phyloP scores from a whole-genome alignment of 1,140 invertebrate species.

The Pseudomyrmex dendroicus region DNA sequence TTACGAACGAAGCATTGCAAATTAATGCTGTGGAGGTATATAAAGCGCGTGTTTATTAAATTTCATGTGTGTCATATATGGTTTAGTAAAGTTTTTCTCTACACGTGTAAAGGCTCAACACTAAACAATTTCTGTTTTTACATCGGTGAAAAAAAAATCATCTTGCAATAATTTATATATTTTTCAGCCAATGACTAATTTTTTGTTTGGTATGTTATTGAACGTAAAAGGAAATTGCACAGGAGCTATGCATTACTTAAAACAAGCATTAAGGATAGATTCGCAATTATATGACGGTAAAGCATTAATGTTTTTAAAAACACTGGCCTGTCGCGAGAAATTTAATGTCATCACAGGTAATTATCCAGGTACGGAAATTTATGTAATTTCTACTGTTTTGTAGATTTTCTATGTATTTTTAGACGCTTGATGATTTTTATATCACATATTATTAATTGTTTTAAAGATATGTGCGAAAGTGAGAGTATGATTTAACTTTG shows the following conservation, averaged over 20 bases:
- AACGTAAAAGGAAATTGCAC: conserved; percentile 88
- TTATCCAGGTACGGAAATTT: conserved; percentile 25
- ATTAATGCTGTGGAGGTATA: conserved; percentile 88
- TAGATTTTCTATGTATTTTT: neutral
- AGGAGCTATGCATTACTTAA: conserved; percentile 89
- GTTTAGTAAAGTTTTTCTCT: too few relatives aligned
- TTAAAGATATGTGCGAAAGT: too few relatives aligned
- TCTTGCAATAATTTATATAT: conserved; percentile 56
- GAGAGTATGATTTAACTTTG: too few relatives aligned
- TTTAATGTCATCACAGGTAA: conserved; percentile 46
- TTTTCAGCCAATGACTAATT: conserved; percentile 89
- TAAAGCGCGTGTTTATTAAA: neutral
- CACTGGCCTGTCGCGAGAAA: conserved; percentile 87
- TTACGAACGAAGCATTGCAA: conserved; percentile 86
- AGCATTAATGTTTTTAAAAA: conserved; percentile 85
- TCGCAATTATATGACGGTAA: conserved; percentile 85
- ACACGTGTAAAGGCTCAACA: too few relatives aligned
- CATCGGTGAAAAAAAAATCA: conserved; percentile 3
- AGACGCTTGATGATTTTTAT: neutral
- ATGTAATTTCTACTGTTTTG: neutral
- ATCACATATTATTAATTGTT: too few relatives aligned
- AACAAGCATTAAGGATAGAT: conserved; percentile 87
- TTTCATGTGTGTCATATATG: neutral
- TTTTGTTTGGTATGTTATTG: conserved; percentile 88
- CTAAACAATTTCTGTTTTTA: neutral